Conservation (phyloP, 2,113 vertebrate genomes). For the Podilymbus podiceps region DNA sequence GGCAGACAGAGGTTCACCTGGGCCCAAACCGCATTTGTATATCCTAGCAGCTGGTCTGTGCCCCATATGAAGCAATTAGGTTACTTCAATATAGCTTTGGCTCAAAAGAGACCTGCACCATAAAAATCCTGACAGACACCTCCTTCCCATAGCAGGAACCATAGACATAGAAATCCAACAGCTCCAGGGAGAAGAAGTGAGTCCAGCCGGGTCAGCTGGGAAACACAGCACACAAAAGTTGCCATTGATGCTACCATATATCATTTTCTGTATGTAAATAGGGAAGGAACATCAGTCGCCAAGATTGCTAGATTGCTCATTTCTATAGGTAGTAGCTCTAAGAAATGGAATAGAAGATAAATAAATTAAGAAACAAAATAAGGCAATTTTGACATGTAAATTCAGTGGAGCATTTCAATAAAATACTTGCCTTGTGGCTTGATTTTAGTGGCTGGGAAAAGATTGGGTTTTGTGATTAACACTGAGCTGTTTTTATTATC, state of each 20-base stretch:
- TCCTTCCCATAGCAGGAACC: neutral
- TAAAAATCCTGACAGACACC: neutral
- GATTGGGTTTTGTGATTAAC: neutral
- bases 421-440: slow-evolving; percentile 31
- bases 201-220: neutral
- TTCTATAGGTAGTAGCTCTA: neutral
- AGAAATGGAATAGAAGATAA: neutral
- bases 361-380: slow-evolving; percentile 19
- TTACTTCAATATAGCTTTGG: neutral
- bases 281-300: neutral
- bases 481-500: neutral
- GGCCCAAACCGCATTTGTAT: neutral
- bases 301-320: neutral
- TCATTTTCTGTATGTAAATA: neutral
- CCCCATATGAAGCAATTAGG: neutral
- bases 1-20: neutral
- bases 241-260: neutral
- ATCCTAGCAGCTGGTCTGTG: neutral
- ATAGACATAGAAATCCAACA: neutral
- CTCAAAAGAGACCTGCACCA: neutral
- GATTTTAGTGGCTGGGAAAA: neutral
- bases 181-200: neutral
- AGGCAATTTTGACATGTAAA: neutral
- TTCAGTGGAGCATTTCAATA: slow-evolving; percentile 12
- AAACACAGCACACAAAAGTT: neutral